Base-by-base conservation (phyloP, 2,888 invertebrate species). In the Busseola fusca region DNA sequence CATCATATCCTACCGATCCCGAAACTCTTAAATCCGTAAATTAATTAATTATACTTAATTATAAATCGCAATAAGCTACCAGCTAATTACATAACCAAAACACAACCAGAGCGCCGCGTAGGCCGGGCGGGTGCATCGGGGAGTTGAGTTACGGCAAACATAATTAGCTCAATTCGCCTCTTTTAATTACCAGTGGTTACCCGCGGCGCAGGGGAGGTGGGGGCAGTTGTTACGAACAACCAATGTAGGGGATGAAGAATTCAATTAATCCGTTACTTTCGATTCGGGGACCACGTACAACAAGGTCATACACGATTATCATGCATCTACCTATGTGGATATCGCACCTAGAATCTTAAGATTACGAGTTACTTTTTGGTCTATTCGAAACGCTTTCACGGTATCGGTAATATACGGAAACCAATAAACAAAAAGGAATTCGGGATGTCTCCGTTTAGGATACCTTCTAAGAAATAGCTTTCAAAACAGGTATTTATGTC, bases 121-220 rank as follows among this genome's bases (percentile, higher is more conserved):
- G 80, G 78, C 78, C 72, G 66, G 21, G 68, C 75, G 82, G 81
- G 67, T 74, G 83, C 80, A 81, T 72, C 66, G 79, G 83, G 83
- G 84, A 67, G 85, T 81, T 76, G 84, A 67, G 85, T 81, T 76
- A 78, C 76, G 65, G 88, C 86, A 90, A 91, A 91, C 90, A 90
- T 89, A 89, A 90, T 91, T 91, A 91, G 83, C 87, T 80, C 81
- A 81, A 89, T 88, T 88, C 87, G 85, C 87, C 85, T 88, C 88
- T 90, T 90, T 91, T 89, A 89, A 90, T 91, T 89, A 91, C 81
- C 77, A 69, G 76, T 68, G 75, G 78, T 77, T 71, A 72, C 70
- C 78, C 79, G 71, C 74, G 66, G 69, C 69, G 54, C 65, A 25
- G 56, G 72, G 69, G 42, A 60, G 69, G 65, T 4, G 56, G 59